Evolutionary conservation across 1,140 invertebrate species (phyloP).

Genomic region (Zaprionus camerounensis): DNA sequence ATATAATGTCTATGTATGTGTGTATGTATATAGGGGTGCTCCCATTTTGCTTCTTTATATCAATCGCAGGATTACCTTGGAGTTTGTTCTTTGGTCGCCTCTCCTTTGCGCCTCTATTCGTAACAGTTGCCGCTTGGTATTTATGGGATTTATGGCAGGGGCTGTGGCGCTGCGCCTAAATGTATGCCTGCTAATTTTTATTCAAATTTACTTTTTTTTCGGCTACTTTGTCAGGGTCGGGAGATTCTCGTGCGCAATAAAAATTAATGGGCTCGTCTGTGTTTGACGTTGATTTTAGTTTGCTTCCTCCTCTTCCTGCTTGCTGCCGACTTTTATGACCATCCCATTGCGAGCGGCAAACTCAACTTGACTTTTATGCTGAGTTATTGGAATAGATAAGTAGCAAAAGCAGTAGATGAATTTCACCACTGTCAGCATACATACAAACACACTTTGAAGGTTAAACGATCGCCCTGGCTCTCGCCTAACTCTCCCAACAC

Average conservation of each 20-base stretch:
- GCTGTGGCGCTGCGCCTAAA: constrained; percentile 49
- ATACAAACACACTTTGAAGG: constrained; percentile 36
- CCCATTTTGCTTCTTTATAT: constrained; percentile 20
- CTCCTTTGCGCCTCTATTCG: constrained; percentile 43
- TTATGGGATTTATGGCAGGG: constrained; percentile 62
- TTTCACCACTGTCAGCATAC: constrained; percentile 34
- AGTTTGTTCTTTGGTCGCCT: constrained; percentile 41
- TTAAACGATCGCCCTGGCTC: constrained; percentile 21
- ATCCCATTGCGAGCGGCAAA: constrained; percentile 13
- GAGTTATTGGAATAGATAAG: constrained; percentile 53
- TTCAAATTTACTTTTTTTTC: constrained; percentile 62
- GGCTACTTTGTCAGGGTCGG: constrained; percentile 9
- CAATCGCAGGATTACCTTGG: constrained; percentile 61
- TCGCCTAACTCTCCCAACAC: background rate
- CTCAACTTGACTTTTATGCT: constrained; percentile 47
- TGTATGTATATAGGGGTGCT: constrained; percentile 42
- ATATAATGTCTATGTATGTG: background rate
- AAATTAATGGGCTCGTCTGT: constrained; percentile 74
- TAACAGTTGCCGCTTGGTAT: constrained; percentile 75
- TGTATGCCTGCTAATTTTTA: constrained; percentile 77
- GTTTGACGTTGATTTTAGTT: constrained; percentile 77
- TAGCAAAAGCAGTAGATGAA: constrained; percentile 30
- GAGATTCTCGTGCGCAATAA: constrained; percentile 66
- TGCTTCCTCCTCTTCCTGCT: constrained; percentile 37
- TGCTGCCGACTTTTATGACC: constrained; percentile 62